Conservation (phyloP, 2,113 vertebrate species). For the Andinoacara biseriatus region DNA sequence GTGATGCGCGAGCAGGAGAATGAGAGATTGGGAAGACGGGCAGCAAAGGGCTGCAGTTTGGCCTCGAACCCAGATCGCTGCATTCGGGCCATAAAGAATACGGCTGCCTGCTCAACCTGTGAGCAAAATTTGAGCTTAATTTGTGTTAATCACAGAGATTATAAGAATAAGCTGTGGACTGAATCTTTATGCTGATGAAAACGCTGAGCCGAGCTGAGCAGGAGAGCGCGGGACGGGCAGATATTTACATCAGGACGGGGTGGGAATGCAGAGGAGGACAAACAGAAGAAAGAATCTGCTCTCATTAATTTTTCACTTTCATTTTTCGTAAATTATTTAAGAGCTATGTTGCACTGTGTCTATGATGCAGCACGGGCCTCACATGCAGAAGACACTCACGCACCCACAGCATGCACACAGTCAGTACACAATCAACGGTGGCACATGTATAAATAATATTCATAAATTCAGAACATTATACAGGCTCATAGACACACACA, state of each 20-base stretch:
- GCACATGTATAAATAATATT: conserved; percentile 7
- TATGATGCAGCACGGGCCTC: conserved; percentile 27
- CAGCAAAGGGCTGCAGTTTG: too few relatives aligned
- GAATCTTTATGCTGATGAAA: neutral
- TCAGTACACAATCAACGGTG: neutral
- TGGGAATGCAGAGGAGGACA: neutral
- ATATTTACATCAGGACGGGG: conserved; percentile 21
- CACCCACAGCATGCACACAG: neutral
- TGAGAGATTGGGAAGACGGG: too few relatives aligned
- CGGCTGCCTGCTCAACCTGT: too few relatives aligned
- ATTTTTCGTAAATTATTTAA: conserved; percentile 72
- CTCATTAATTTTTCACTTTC: conserved; percentile 74
- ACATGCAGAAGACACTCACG: conserved; percentile 14
- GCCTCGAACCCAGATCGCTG: too few relatives aligned
- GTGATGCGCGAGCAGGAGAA: too few relatives aligned
- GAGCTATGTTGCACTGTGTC: conserved; percentile 31
- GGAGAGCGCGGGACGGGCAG: neutral
- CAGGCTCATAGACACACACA: conserved; percentile 26
- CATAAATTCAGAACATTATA: conserved; percentile 21
- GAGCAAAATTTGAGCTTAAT: too few relatives aligned
- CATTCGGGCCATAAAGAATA: too few relatives aligned
- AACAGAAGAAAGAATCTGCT: conserved; percentile 52
- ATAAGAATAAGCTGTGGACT: neutral
- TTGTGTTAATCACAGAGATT: neutral
- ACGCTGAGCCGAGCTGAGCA: neutral